Percentiles rank a stretch among this genome's conserved stretches.
Evolutionary conservation across 2,113 vertebrate species (phyloP).

Genomic region (Hemibagrus wyckioides): DNA sequence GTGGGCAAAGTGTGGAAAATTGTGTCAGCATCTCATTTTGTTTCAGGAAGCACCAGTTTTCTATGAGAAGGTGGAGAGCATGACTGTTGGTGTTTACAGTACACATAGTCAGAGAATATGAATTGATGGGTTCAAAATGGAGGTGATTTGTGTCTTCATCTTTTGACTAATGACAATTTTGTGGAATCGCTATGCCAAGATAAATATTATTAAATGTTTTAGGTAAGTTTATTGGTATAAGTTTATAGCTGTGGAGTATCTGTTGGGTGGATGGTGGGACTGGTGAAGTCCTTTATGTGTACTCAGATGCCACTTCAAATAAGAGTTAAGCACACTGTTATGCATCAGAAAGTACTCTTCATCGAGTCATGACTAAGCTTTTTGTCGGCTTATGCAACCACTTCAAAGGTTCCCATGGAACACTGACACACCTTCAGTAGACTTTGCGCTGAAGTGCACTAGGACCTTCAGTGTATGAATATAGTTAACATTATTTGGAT

Average conservation of each 20-base stretch:
- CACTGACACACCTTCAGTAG: slow-evolving; percentile 29
- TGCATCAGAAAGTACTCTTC: slow-evolving; percentile 34
- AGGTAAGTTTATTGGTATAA: neutral
- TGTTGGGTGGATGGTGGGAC: slow-evolving; percentile 14
- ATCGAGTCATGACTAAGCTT: slow-evolving; percentile 44
- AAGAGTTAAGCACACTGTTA: slow-evolving; percentile 13
- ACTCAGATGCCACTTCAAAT: slow-evolving; percentile 15
- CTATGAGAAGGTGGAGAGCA: neutral
- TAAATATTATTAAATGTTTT: neutral
- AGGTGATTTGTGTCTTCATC: neutral
- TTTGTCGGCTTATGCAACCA: slow-evolving; percentile 42
- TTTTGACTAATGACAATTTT: neutral
- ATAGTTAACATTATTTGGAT: neutral
- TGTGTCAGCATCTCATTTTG: neutral
- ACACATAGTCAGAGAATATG: neutral
- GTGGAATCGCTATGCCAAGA: neutral
- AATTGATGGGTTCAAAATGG: neutral
- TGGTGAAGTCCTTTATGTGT: slow-evolving; percentile 22
- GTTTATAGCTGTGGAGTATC: slow-evolving; percentile 6
- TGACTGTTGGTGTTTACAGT: neutral
- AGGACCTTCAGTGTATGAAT: neutral
- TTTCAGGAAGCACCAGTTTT: neutral
- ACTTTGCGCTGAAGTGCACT: neutral
- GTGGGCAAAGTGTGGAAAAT: neutral
- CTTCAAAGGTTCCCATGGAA: slow-evolving; percentile 46